Conservation (phyloP, 2,797 vertebrate genomes). For the Semaprochilodus insignis region DNA sequence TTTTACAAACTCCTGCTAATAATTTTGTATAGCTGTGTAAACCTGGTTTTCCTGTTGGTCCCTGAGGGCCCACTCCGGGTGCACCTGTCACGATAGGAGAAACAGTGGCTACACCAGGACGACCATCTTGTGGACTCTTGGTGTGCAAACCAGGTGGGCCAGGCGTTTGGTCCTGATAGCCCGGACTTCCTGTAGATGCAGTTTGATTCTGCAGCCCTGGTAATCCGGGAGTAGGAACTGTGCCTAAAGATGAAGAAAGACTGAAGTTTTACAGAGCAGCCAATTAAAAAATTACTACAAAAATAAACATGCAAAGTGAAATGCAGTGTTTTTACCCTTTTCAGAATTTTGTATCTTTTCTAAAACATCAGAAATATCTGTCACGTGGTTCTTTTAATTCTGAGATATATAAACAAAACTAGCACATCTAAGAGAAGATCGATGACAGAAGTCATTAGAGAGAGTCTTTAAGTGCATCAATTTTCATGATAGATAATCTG, state of each 20-base stretch:
- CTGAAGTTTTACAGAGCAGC: neutral
- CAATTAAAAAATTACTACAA: neutral
- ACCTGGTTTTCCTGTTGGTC: conserved; percentile 65
- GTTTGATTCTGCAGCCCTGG: conserved; percentile 75
- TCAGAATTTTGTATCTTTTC: no score
- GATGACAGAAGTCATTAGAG: no score
- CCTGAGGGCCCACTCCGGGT: conserved; percentile 46
- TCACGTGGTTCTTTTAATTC: no score
- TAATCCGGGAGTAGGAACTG: conserved; percentile 60
- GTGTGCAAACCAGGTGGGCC: conserved; percentile 72
- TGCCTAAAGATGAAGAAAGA: conserved; percentile 45
- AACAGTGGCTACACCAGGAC: conserved; percentile 68
- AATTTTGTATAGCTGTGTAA: conserved; percentile 51
- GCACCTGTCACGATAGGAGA: conserved; percentile 21
- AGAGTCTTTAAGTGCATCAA: no score
- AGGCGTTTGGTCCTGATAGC: conserved; percentile 59
- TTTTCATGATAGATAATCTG: neutral
- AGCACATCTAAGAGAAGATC: neutral
- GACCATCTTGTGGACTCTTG: conserved; percentile 61
- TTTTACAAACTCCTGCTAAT: neutral
- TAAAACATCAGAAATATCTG: no score
- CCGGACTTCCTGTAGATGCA: conserved; percentile 69
- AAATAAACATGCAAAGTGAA: no score
- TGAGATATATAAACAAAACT: neutral
- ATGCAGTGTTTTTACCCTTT: no score